These are phyloP conservation scores for Tiaroga cobitis DNA, from an alignment of 2,797 vertebrate species.

Conservation along the genomic window DNA sequence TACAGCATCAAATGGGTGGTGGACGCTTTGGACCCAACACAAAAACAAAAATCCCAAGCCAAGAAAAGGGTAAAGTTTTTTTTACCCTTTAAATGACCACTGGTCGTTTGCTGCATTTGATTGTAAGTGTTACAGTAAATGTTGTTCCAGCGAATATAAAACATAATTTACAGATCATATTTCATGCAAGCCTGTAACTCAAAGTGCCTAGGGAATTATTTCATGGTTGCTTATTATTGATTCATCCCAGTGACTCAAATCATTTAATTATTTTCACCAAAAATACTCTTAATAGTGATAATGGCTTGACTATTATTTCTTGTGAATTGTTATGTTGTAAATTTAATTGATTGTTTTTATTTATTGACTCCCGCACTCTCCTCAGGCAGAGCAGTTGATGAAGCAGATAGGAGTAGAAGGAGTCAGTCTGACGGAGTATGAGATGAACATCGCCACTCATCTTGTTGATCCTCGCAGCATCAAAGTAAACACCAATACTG, in stretches of 20 bases:
- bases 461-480: slow-evolving; percentile 80
- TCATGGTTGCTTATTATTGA: background rate
- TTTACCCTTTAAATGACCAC: background rate
- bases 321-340: background rate
- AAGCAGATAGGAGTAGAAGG: slow-evolving; percentile 82
- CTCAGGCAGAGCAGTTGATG: slow-evolving; percentile 81
- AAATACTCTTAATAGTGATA: background rate
- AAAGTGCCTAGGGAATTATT: background rate
- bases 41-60: slow-evolving; percentile 80
- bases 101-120: background rate
- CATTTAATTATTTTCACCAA: background rate
- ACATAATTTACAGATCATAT: background rate
- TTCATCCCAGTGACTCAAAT: background rate
- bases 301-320: background rate
- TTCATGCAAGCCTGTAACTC: background rate
- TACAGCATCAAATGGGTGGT: slow-evolving; percentile 84
- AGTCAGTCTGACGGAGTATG: slow-evolving; percentile 81
- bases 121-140: background rate
- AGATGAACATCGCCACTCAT: slow-evolving; percentile 82
- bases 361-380: background rate
- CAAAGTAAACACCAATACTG: slow-evolving; percentile 69
- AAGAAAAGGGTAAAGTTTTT: slow-evolving; percentile 78
- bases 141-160: background rate
- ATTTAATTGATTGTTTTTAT: background rate
- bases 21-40: slow-evolving; percentile 80